Evolutionary conservation across 2,888 invertebrate species (phyloP).

Genomic region (Marasmarcha lunaedactyla): DNA sequence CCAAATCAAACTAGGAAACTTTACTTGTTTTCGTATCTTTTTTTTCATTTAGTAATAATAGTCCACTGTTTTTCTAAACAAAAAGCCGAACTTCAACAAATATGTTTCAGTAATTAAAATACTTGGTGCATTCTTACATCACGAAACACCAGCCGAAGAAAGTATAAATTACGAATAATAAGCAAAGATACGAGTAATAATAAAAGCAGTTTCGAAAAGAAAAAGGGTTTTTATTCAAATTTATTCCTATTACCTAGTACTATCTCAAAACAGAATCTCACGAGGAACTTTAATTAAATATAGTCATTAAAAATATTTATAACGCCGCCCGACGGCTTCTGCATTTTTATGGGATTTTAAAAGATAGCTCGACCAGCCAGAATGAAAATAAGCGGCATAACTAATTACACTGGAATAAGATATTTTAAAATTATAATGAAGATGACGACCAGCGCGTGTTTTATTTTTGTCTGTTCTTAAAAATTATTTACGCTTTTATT

Average conservation of each 20-base stretch:
- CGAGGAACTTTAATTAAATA: conserved; percentile 46
- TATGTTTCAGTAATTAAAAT: no score
- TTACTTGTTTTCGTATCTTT: no score
- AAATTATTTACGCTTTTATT: no score
- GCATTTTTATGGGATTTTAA: conserved; percentile 56
- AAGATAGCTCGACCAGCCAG: conserved; percentile 24
- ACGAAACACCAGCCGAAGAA: no score
- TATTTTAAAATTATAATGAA: conserved; percentile 20
- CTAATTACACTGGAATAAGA: conserved; percentile 16
- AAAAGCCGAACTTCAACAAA: no score
- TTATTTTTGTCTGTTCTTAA: background rate
- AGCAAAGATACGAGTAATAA: no score
- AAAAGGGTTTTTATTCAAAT: conserved; percentile 13
- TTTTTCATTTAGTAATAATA: no score
- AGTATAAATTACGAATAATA: no score
- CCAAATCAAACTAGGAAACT: no score
- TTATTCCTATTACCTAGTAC: conserved; percentile 23
- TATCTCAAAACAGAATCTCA: conserved; percentile 26
- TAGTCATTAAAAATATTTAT: conserved; percentile 63
- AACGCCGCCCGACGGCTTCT: conserved; percentile 33
- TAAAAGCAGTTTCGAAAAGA: no score
- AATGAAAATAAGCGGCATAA: conserved; percentile 22
- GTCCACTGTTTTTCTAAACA: no score
- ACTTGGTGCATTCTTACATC: no score
- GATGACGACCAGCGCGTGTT: conserved; percentile 11